Evolutionary conservation across 2,888 invertebrate species (phyloP).

Genomic region (Eristalis pertinax): DNA sequence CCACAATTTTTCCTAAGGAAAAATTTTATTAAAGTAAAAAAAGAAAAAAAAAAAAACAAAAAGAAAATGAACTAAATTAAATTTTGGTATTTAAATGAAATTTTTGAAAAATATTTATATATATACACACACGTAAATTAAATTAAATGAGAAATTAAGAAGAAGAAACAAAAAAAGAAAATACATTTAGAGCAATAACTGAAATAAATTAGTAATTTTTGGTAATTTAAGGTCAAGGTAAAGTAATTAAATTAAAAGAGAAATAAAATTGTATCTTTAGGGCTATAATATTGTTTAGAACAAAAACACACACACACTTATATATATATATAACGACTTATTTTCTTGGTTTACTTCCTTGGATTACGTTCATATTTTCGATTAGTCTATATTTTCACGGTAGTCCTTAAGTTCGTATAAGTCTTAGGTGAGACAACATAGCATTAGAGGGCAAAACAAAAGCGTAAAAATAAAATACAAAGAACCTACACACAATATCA

Average conservation of each 20-base stretch:
- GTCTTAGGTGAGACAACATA: slow-evolving; percentile 64
- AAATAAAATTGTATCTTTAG: slow-evolving; percentile 65
- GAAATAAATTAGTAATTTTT: slow-evolving; percentile 71
- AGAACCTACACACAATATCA: slow-evolving; percentile 69
- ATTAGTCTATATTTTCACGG: slow-evolving; percentile 23
- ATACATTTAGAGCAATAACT: slow-evolving; percentile 78
- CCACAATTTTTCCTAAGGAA: slow-evolving; percentile 70
- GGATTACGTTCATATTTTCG: slow-evolving; percentile 18
- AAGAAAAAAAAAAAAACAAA: slow-evolving; percentile 73
- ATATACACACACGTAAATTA: slow-evolving; percentile 80
- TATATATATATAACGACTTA: slow-evolving; percentile 54
- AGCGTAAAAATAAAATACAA: slow-evolving; percentile 42
- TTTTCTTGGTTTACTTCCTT: slow-evolving; percentile 25
- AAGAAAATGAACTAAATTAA: slow-evolving; percentile 82
- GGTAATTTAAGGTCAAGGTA: slow-evolving; percentile 64
- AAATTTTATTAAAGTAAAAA: slow-evolving; percentile 74
- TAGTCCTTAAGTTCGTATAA: slow-evolving; percentile 53
- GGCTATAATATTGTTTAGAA: slow-evolving; percentile 59
- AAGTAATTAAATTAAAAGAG: slow-evolving; percentile 20
- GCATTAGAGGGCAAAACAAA: slow-evolving; percentile 61
- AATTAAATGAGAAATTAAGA: slow-evolving; percentile 76
- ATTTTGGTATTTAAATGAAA: slow-evolving; percentile 84
- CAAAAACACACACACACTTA: slow-evolving; percentile 4
- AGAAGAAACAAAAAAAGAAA: slow-evolving; percentile 52
- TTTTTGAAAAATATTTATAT: slow-evolving; percentile 82